These are phyloP conservation scores for Carollia perspicillata DNA, from an alignment of 2,113 vertebrate species.

Conservation along the genomic window DNA sequence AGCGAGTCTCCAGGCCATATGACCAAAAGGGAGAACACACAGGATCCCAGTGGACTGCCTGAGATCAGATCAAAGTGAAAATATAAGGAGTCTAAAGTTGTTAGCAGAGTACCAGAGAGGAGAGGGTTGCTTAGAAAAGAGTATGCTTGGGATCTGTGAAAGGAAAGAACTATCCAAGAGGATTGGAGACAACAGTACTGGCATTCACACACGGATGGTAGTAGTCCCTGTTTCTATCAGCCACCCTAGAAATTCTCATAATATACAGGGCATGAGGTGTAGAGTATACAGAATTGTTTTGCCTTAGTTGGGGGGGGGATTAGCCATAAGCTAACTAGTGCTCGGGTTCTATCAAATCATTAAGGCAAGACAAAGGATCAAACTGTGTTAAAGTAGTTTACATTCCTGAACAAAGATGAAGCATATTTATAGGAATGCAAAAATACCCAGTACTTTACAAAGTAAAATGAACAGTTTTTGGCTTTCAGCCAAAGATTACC, in stretches of 20 bases:
- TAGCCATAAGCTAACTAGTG: not conserved
- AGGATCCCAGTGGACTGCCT: not conserved
- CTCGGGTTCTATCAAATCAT: not conserved
- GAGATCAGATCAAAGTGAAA: not conserved
- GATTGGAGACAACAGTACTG: not conserved
- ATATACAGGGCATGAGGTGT: not conserved
- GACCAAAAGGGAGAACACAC: not conserved
- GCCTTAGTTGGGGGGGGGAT: not conserved
- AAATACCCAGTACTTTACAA: not conserved
- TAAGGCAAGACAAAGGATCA: not conserved
- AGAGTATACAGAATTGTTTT: not conserved
- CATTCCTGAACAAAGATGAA: not conserved
- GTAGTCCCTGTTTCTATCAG: not conserved
- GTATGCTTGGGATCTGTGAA: not conserved
- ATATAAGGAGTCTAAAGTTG: not conserved
- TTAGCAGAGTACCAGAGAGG: not conserved
- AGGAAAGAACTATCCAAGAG: not conserved
- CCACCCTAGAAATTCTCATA: not conserved
- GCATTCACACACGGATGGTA: not conserved
- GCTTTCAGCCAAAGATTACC: not conserved
- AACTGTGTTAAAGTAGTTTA: not conserved
- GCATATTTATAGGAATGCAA: not conserved
- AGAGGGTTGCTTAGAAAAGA: not conserved
- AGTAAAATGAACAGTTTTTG: not conserved
- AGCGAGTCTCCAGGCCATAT: not conserved